A percentile compares a stretch with the other conserved stretches of the same genome.
Conservation (phyloP, 2,113 vertebrate genomes). For the Aythya baeri region DNA sequence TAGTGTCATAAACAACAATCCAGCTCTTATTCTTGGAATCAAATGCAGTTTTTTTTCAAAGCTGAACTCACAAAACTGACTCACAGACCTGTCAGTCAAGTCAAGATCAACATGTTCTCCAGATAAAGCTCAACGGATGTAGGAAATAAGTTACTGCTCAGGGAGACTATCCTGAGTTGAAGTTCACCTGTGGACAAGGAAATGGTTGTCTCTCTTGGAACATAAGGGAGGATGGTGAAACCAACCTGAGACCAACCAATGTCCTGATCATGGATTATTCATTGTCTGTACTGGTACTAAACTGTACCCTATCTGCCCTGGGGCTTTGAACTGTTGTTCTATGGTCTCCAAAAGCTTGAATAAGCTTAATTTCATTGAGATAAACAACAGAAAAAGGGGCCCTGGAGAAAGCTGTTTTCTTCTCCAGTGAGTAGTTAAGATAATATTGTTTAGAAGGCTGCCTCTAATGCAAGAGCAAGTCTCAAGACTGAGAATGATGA, state of each 20-base stretch:
- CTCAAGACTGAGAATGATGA: neutral
- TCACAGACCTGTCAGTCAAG: neutral
- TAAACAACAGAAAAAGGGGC: neutral
- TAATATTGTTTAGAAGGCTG: neutral
- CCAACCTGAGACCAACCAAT: neutral
- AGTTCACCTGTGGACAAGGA: neutral
- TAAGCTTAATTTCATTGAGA: neutral
- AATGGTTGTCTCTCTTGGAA: neutral
- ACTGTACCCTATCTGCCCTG: neutral
- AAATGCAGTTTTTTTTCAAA: neutral
- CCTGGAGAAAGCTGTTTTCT: neutral
- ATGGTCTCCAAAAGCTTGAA: neutral
- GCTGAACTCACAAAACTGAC: constrained; percentile 7
- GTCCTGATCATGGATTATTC: neutral
- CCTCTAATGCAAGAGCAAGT: neutral
- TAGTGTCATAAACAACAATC: neutral
- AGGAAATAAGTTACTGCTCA: neutral
- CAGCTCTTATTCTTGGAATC: constrained; percentile 25
- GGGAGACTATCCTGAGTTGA: neutral
- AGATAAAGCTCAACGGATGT: neutral
- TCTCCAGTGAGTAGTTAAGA: neutral
- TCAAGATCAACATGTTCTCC: neutral
- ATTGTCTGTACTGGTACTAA: neutral
- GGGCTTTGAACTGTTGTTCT: neutral
- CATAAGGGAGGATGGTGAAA: neutral